Evolutionary conservation across 2,888 invertebrate species (phyloP).

Genomic region (Harpalus rubripes): DNA sequence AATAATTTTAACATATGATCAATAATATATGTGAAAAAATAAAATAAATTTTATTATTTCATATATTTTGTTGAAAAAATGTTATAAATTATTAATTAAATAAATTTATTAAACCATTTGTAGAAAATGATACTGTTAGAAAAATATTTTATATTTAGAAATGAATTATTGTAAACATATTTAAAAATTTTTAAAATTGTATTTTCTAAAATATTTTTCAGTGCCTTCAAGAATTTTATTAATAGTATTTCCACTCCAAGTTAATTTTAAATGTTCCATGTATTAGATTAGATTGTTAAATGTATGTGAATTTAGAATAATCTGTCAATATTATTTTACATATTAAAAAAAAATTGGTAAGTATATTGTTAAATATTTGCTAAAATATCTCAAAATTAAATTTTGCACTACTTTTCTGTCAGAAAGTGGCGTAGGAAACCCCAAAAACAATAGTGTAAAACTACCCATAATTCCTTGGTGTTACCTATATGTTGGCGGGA

Average conservation of each 20-base stretch:
- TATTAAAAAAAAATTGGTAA: not conserved
- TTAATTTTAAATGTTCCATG: not conserved
- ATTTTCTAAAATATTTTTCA: constrained; percentile 25
- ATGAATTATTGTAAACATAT: not conserved
- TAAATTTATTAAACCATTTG: not conserved
- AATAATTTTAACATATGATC: not conserved
- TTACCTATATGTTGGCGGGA: no score
- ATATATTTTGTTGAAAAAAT: not conserved
- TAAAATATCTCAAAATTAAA: no score
- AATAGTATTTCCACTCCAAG: no score
- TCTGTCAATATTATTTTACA: not conserved
- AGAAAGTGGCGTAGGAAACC: no score
- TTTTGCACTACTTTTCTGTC: no score
- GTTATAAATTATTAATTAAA: not conserved
- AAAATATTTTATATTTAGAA: constrained; percentile 9
- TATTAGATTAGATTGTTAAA: not conserved
- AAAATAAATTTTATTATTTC: not conserved
- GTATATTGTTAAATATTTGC: not conserved
- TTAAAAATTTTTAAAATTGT: not conserved
- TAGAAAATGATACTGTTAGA: constrained; percentile 5
- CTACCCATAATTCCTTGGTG: no score
- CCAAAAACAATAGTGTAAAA: no score
- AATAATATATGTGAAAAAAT: not conserved
- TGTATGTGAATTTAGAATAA: not conserved
- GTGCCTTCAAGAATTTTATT: constrained; percentile 2